phyloP scores from a whole-genome alignment of 1,140 invertebrate genomes.

The Hyles vespertilio region DNA sequence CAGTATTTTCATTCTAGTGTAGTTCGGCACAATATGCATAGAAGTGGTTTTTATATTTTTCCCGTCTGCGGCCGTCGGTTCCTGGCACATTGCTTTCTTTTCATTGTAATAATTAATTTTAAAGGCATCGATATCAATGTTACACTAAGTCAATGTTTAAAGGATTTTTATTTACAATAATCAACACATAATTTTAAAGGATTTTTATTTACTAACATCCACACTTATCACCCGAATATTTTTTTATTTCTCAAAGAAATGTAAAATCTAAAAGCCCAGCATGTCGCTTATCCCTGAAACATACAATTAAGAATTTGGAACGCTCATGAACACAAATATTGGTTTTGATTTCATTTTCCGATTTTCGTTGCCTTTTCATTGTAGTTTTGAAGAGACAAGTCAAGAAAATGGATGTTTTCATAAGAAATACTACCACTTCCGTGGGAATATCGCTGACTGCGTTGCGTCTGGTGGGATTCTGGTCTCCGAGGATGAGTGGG shows the following conservation, averaged over 20 bases:
- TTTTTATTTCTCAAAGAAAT: neutral
- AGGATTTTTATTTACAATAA: no score
- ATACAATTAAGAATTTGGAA: constrained; percentile 3
- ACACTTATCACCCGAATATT: no score
- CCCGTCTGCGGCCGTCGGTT: no score
- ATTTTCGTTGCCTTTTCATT: neutral
- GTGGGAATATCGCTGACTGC: constrained; percentile 23
- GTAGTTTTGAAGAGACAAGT: neutral
- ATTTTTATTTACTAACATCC: no score
- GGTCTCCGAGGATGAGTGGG: constrained; percentile 24
- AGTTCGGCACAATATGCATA: no score
- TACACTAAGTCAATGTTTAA: no score
- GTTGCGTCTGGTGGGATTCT: constrained; percentile 34
- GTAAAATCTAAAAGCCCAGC: neutral
- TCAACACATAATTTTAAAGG: no score
- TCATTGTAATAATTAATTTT: no score
- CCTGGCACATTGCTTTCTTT: no score
- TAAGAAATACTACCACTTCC: constrained; percentile 19
- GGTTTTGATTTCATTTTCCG: neutral
- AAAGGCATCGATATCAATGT: no score
- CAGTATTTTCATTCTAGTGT: no score
- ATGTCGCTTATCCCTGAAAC: neutral
- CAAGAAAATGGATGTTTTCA: constrained; percentile 11
- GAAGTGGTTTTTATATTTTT: no score
- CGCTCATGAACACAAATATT: neutral